phyloP scores from a whole-genome alignment of 2,797 vertebrate species.

The Scyliorhinus canicula region DNA sequence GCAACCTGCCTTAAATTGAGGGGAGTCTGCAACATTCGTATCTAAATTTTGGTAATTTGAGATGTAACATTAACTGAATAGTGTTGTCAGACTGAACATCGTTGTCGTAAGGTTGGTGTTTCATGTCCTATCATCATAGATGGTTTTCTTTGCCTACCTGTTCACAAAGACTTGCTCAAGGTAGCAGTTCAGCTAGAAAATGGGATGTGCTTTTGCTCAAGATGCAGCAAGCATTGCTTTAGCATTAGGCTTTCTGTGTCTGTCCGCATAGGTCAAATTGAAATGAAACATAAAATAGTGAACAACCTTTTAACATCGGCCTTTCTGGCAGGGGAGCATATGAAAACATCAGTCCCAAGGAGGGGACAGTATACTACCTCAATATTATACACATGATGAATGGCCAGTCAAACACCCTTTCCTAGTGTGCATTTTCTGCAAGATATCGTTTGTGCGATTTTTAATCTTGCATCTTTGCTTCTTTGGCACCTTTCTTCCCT shows the following conservation, averaged over 20 bases:
- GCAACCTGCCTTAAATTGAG: constrained; percentile 34
- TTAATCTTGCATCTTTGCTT: constrained; percentile 41
- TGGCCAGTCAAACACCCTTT: constrained; percentile 62
- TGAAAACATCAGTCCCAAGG: constrained; percentile 73
- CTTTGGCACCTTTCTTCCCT: constrained; percentile 28
- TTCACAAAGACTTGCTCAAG: constrained; percentile 64
- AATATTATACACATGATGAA: constrained; percentile 66
- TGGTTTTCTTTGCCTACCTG: constrained; percentile 73
- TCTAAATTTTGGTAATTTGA: constrained; percentile 30
- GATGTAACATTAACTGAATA: constrained; percentile 26
- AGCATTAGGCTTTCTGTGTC: neutral
- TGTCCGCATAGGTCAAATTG: neutral
- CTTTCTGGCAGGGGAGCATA: constrained; percentile 73
- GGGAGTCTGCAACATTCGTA: neutral
- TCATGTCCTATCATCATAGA: constrained; percentile 65
- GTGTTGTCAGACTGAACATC: constrained; percentile 9
- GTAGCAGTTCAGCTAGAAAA: constrained; percentile 46
- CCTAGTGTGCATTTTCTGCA: neutral
- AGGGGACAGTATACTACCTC: constrained; percentile 77
- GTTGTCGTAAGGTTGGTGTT: constrained; percentile 54
- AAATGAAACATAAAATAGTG: neutral
- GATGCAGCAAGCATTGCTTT: neutral
- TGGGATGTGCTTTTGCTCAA: neutral
- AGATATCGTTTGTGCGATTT: constrained; percentile 26
- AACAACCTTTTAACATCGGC: constrained; percentile 47